Base-by-base conservation (phyloP, 2,888 invertebrate genomes). In the Dinocampus coccinellae region DNA sequence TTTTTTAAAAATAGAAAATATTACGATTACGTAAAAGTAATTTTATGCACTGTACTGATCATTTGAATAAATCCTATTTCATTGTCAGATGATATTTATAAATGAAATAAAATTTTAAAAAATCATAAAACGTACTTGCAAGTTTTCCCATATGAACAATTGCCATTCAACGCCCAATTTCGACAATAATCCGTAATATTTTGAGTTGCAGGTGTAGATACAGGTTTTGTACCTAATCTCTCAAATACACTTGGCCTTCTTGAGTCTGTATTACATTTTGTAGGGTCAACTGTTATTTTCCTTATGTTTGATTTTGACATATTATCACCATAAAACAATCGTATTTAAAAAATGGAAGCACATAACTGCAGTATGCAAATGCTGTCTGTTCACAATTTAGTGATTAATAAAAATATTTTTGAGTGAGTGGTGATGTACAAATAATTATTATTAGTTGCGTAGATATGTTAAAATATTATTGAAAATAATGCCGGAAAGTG, bases 191-290 rank as follows among this genome's bases (percentile, higher is more conserved):
- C 93, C 34, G 85, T 82, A 87, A 89, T 90, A 88, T 89, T 90
- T 88, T 90, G 87, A 77, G 83, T 84, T 34, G 90, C 88, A 75
- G 84, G 79, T 77, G 83, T 84, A 34, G 90, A 88, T 75, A 89
- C 89, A 84, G 93, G 92, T 89, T 93, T 93, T 57, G 93, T 94
- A 80, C 94, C 94, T 83, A 94, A 91, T 81, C 94, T 91, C 89
- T 94, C 94, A 89, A 95, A 95, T 79, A 95, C 94, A 90, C 94
- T 94, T 78, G 93, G 94, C 88, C 94, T 91, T 79, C 86, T 90
- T 87, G 91, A 88, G 85, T 91, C 91, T 89, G 83, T 84, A 79
- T 92, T 92, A 86, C 90, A 90, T 90, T 92, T 92, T 85, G 92
- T 90, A 88, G 92, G 90, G 88, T 92, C 93, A 88, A 92, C 92